Evolutionary conservation across 1,140 invertebrate species (phyloP).

Genomic region (Apocrypta bakeri): DNA sequence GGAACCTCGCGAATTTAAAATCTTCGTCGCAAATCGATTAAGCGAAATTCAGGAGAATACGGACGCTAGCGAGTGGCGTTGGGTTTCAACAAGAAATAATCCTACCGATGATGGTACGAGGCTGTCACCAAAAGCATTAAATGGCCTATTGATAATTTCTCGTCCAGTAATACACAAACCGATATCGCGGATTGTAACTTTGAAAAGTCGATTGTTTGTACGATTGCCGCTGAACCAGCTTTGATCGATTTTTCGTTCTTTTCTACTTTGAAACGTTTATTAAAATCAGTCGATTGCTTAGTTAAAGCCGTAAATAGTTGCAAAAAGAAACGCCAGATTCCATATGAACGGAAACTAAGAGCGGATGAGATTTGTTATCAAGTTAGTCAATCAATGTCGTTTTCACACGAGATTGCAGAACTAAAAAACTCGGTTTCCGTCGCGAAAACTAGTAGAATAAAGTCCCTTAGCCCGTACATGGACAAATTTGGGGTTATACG

Average conservation of each 20-base stretch:
- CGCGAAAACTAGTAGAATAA: not conserved
- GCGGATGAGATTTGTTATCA: not conserved
- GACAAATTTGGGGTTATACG: not conserved
- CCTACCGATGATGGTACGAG: not conserved
- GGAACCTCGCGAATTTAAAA: slow-evolving; percentile 4
- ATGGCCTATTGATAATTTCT: no score
- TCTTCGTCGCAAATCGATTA: not conserved
- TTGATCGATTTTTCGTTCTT: no score
- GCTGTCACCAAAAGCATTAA: not conserved
- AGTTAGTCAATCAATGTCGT: not conserved
- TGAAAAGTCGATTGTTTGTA: no score
- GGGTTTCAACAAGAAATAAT: slow-evolving; percentile 65
- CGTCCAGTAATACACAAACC: no score
- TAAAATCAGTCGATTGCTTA: not conserved
- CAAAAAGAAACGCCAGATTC: no score
- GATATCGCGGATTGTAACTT: no score
- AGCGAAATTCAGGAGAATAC: not conserved
- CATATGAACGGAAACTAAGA: not conserved
- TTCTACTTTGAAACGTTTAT: no score
- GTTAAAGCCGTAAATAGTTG: not conserved
- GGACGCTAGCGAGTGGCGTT: slow-evolving; percentile 63
- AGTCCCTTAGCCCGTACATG: not conserved
- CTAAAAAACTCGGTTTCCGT: not conserved
- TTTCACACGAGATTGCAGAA: not conserved
- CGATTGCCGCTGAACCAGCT: no score